Base-by-base conservation (phyloP, 2,113 vertebrate species). In the Setophaga kirtlandii region DNA sequence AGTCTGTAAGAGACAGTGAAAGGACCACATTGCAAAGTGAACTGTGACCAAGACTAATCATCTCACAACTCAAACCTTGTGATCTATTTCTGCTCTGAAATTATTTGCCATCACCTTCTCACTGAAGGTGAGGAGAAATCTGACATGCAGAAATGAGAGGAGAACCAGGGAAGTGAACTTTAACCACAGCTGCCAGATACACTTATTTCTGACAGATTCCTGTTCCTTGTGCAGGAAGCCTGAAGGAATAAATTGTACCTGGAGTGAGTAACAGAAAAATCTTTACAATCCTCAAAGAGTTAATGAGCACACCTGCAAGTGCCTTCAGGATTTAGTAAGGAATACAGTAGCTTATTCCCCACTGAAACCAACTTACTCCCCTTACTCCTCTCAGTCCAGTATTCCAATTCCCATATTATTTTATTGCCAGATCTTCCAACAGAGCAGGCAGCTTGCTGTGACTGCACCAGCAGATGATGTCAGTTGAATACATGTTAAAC, bases 81-180 rank as follows among this genome's bases (percentile, higher is more conserved):
- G 35, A 68, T 52, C 56, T 69, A 49, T 60, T 83, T 73, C 58
- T 73, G 20, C 4, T 58, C 31, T 88, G 62, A 90, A 94, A 73
- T 90, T 53, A 85, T 93, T 91, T 90, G 55, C 70, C 68, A 93
- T 85, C 63, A 62, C 41, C 59, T 64, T 42, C 52, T 64, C 65
- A 15, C 44, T 18, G 28, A 75, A 79, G 62, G 75, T 67, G 62
- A 85, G n/a, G 71, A 82, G 55, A 67, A 94, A 65, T 21, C 21
- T 65, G 64, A 69, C 81, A 63, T 69, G 49, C 11, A 88, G 91
- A 95, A 90, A 77, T 44, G 31, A 83, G 53, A 79, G 19, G 25
- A 86, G 46, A 91, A 15, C 23, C 50, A 52, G 44, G 6, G 42
- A 94, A 89, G 12, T 17, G 44, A 94, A 83, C 69, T 84, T 74